Conservation (phyloP, 2,888 invertebrate species). For the Peribatodes rhomboidaria region DNA sequence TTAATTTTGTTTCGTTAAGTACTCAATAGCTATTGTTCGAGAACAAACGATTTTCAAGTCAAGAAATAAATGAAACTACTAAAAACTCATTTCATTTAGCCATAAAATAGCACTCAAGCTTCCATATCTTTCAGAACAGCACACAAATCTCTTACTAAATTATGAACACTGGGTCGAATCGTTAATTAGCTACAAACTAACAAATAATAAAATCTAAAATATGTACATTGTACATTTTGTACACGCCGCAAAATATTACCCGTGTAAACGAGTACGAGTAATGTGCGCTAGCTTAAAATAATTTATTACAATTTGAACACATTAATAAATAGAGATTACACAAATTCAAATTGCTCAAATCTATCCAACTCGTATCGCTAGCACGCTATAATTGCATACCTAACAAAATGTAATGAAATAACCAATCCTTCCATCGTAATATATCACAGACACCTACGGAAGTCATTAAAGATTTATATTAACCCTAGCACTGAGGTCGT, state of each 20-base stretch:
- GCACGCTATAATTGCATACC: constrained; percentile 55
- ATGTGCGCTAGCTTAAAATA: constrained; percentile 50
- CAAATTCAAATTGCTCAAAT: constrained; percentile 53
- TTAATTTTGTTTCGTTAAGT: too few relatives aligned
- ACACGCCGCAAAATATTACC: constrained; percentile 52
- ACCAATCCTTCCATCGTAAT: constrained; percentile 62
- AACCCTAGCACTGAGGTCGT: constrained; percentile 72
- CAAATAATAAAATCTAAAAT: constrained; percentile 59
- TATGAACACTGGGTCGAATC: constrained; percentile 38
- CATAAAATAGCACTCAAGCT: constrained; percentile 9
- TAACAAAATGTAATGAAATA: constrained; percentile 57
- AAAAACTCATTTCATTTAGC: not conserved
- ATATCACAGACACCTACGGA: constrained; percentile 85
- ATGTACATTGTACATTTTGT: constrained; percentile 72
- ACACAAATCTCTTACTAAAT: constrained; percentile 32
- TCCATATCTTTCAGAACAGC: constrained; percentile 23
- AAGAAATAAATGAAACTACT: not conserved
- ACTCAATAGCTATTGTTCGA: too few relatives aligned
- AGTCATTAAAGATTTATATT: constrained; percentile 67
- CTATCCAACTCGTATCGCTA: constrained; percentile 27
- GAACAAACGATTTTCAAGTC: not conserved
- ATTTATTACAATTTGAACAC: constrained; percentile 63
- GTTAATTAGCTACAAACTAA: constrained; percentile 58
- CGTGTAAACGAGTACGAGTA: constrained; percentile 50
- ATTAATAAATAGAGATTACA: constrained; percentile 67